Conservation (phyloP, 2,888 invertebrate species). For the Bimastos eiseni region DNA sequence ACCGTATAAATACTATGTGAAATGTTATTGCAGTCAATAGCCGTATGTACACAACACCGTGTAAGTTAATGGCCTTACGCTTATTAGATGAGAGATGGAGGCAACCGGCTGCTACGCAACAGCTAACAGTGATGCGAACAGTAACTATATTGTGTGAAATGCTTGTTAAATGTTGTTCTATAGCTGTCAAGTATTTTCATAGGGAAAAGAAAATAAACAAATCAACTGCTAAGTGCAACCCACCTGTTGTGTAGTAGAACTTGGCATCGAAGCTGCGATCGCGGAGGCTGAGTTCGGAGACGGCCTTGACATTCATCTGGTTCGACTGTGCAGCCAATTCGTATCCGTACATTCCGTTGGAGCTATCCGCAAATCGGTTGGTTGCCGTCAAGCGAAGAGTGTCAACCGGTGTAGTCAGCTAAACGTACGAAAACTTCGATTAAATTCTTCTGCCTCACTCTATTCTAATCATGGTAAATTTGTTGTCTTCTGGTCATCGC, state of each 20-base stretch:
- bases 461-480: not conserved
- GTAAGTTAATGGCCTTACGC: no score
- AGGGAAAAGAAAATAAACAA: not conserved
- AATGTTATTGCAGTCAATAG: no score
- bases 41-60: no score
- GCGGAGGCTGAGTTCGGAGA: conserved; percentile 23
- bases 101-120: not conserved
- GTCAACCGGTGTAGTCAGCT: conserved; percentile 35
- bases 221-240: not conserved
- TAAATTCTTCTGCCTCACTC: not conserved
- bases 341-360: conserved; percentile 31
- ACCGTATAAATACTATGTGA: no score
- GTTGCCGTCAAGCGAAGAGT: conserved; percentile 16
- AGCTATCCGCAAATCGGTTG: conserved; percentile 7
- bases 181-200: not conserved
- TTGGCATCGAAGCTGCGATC: conserved; percentile 31
- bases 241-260: conserved; percentile 33
- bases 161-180: not conserved
- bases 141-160: not conserved
- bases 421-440: not conserved
- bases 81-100: not conserved
- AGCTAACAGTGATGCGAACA: not conserved
- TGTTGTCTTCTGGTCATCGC: not conserved
- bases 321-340: conserved; percentile 21
- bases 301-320: conserved; percentile 17